Conservation (phyloP, 2,113 vertebrate species). For the Raja brachyura region DNA sequence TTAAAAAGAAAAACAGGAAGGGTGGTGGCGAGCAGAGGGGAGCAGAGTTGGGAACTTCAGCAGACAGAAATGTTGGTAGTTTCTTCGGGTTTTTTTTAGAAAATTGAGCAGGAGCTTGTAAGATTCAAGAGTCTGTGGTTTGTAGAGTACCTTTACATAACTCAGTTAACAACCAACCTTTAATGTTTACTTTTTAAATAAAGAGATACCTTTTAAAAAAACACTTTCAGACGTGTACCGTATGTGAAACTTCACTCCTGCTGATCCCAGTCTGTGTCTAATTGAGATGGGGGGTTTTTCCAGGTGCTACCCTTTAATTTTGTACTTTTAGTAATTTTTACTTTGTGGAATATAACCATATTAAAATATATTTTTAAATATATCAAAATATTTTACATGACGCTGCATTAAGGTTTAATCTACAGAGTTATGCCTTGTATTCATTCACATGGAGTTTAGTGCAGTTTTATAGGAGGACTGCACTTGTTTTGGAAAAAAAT, state of each 20-base stretch:
- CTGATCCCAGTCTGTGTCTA: not conserved
- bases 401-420: not conserved
- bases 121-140: not conserved
- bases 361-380: not conserved
- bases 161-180: constrained; percentile 5
- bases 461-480: not conserved
- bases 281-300: not conserved
- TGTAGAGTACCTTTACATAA: not conserved
- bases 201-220: not conserved
- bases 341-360: not conserved
- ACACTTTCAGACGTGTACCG: not conserved
- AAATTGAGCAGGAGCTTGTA: not conserved
- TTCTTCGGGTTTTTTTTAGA: not conserved
- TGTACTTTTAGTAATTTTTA: not conserved
- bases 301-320: not conserved
- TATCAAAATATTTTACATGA: not conserved
- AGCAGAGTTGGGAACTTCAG: not conserved
- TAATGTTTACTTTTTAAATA: not conserved
- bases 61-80: not conserved
- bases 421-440: not conserved
- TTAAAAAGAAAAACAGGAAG: not conserved
- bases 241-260: not conserved
- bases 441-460: not conserved
- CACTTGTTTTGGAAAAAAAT: too few species aligned
- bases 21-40: not conserved